Evolutionary conservation across 2,797 vertebrate species (phyloP).

Genomic region (Trematomus bernacchii): DNA sequence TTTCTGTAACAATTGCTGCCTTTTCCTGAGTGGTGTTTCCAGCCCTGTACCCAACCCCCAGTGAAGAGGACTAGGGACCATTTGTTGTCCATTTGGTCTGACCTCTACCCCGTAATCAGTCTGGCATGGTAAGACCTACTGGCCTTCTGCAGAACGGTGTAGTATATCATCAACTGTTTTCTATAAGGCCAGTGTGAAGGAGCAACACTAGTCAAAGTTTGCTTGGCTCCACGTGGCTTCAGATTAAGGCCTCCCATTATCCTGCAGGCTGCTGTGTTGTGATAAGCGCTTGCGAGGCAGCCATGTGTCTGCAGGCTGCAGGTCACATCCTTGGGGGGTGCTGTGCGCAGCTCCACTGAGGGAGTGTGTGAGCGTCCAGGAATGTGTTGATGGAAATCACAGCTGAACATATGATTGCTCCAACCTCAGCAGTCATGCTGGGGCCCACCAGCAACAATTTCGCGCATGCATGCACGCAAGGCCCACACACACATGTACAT

Average conservation of each 20-base stretch:
- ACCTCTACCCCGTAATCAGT: slow-evolving; percentile 81
- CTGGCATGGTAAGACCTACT: slow-evolving; percentile 77
- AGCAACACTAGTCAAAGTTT: slow-evolving; percentile 70
- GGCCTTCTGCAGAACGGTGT: slow-evolving; percentile 73
- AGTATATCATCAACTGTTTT: slow-evolving; percentile 79
- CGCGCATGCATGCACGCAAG: slow-evolving; percentile 49
- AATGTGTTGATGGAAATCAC: slow-evolving; percentile 91
- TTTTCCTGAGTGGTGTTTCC: slow-evolving; percentile 58
- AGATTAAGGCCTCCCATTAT: slow-evolving; percentile 80
- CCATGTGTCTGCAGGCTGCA: slow-evolving; percentile 81
- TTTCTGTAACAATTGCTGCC: slow-evolving; percentile 61
- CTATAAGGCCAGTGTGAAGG: slow-evolving; percentile 66
- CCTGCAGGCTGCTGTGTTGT: slow-evolving; percentile 80
- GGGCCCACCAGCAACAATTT: slow-evolving; percentile 86
- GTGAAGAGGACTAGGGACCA: slow-evolving; percentile 65
- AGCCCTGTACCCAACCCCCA: slow-evolving; percentile 65
- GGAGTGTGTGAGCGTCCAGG: slow-evolving; percentile 87
- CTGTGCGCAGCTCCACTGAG: slow-evolving; percentile 77
- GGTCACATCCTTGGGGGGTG: slow-evolving; percentile 84
- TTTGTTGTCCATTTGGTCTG: slow-evolving; percentile 83
- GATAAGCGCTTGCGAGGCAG: slow-evolving; percentile 80
- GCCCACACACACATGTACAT: slow-evolving; percentile 28
- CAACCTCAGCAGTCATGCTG: slow-evolving; percentile 87
- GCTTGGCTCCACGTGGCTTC: slow-evolving; percentile 79
- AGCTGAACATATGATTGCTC: slow-evolving; percentile 89